A percentile compares a stretch with the other conserved stretches of the same genome.
Conservation (phyloP, 64 coral and sea anemone species). For the Actinia tenebrosa region DNA sequence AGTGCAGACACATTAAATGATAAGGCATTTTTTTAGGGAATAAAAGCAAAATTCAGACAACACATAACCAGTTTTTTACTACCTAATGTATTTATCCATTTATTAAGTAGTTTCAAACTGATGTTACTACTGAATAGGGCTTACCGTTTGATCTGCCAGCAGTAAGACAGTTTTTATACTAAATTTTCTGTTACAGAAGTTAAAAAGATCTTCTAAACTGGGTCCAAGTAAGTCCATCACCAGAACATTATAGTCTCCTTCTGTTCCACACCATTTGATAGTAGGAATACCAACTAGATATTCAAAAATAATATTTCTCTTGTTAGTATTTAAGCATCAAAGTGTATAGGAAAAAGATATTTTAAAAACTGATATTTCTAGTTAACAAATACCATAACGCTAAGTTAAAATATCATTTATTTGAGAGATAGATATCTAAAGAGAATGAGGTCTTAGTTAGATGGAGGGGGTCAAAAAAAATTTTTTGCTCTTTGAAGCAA, state of each 20-base stretch:
- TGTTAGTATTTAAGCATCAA: neutral
- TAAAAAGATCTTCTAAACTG: constrained; percentile 98
- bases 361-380: too few relatives aligned
- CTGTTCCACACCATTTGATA: constrained; percentile 99
- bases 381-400: too few relatives aligned
- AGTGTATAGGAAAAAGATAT: neutral
- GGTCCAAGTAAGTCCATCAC: constrained; percentile 98
- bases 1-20: neutral
- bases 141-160: constrained; percentile 94
- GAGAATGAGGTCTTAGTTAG: too few relatives aligned
- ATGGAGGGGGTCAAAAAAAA: too few relatives aligned
- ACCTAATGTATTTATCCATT: too few relatives aligned
- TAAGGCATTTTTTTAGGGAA: too few relatives aligned
- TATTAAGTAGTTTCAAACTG: too few relatives aligned
- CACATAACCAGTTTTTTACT: too few relatives aligned
- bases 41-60: too few relatives aligned
- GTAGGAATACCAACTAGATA: constrained; percentile 92
- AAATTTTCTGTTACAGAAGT: constrained; percentile 98
- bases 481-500: too few relatives aligned
- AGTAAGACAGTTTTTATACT: constrained; percentile 98
- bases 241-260: constrained; percentile 97
- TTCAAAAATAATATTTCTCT: neutral
- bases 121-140: neutral
- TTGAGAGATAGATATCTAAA: too few relatives aligned
- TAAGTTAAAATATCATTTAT: too few relatives aligned